These are phyloP conservation scores for Carassius carassius DNA, from an alignment of 2,113 vertebrate species.

Conservation along the genomic window DNA sequence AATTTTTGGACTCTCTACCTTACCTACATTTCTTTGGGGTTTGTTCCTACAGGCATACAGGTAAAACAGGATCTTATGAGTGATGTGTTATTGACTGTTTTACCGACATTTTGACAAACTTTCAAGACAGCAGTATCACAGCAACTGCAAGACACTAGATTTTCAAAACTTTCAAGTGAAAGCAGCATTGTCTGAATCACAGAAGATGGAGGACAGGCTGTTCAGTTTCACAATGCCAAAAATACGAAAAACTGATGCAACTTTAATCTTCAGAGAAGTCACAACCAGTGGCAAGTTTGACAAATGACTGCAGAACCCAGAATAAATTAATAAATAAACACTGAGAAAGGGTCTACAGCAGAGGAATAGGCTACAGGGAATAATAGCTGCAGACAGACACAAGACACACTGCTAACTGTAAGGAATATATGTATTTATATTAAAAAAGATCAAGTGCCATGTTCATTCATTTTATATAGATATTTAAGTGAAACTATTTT, in stretches of 20 bases:
- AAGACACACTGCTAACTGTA: not conserved
- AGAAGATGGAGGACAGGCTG: not conserved
- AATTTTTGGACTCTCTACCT: not conserved
- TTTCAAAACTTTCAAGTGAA: conserved; percentile 12
- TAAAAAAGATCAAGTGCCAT: not conserved
- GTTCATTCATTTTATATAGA: not conserved
- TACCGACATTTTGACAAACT: conserved; percentile 7
- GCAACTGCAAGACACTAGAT: conserved; percentile 6
- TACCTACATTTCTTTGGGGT: not conserved
- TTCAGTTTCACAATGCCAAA: not conserved
- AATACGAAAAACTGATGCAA: not conserved
- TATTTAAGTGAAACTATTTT: not conserved
- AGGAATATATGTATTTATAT: not conserved
- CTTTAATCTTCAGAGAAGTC: not conserved
- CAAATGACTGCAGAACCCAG: not conserved
- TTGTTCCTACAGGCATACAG: not conserved
- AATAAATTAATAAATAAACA: no score
- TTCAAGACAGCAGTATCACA: not conserved
- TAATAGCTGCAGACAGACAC: not conserved
- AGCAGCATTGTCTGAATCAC: not conserved
- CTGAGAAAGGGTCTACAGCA: no score
- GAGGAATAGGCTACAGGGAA: not conserved
- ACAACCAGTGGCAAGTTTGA: not conserved
- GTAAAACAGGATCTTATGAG: not conserved
- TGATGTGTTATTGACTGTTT: conserved; percentile 10